A percentile compares a stretch with the other conserved stretches of the same genome.
Conservation (phyloP, 2,797 vertebrate species). For the Sebastes ruberrimus region DNA sequence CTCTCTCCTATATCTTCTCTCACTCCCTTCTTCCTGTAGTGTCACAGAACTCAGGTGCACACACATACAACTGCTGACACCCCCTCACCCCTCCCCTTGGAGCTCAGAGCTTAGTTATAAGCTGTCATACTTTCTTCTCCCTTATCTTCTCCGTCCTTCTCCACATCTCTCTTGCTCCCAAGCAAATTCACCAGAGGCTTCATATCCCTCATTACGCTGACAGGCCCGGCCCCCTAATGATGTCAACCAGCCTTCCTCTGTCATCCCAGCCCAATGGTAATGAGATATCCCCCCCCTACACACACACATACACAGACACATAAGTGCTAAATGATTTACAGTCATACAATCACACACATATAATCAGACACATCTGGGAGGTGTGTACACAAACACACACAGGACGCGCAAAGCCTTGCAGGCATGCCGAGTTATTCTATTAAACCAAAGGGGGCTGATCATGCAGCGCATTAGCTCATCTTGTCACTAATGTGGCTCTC, state of each 20-base stretch:
- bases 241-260: constrained; percentile 73
- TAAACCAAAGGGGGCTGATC: constrained; percentile 69
- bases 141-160: not conserved
- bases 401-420: constrained; percentile 26
- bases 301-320: constrained; percentile 11
- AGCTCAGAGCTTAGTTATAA: constrained; percentile 26
- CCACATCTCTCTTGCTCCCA: not conserved
- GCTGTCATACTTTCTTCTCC: not conserved
- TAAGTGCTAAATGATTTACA: constrained; percentile 60
- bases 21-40: not conserved
- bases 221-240: constrained; percentile 70
- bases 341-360: constrained; percentile 48
- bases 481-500: constrained; percentile 77
- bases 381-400: constrained; percentile 2
- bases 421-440: constrained; percentile 71
- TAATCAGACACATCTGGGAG: constrained; percentile 40
- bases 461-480: constrained; percentile 72
- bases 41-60: constrained; percentile 31
- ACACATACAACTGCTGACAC: not conserved
- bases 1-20: not conserved
- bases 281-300: constrained; percentile 46
- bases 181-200: constrained; percentile 62
- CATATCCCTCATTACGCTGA: constrained; percentile 73
- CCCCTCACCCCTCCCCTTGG: not conserved
- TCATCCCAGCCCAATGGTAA: constrained; percentile 67